These are phyloP conservation scores for Setophaga kirtlandii DNA, from an alignment of 2,113 vertebrate genomes.

Conservation along the genomic window DNA sequence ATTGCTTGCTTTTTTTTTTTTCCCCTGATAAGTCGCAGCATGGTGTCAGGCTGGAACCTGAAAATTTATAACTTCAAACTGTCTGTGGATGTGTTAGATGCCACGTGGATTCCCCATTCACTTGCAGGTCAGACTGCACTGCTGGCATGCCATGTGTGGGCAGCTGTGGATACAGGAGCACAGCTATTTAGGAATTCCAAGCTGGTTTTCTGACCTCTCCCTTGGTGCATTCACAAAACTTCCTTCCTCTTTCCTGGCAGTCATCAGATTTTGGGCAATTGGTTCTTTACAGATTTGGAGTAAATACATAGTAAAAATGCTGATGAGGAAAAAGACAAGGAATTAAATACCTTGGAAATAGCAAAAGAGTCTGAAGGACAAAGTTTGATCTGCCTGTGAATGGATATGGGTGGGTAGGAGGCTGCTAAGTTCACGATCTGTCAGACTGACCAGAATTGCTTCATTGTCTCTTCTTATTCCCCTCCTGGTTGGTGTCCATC, in stretches of 20 bases:
- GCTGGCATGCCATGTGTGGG: neutral
- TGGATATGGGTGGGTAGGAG: neutral
- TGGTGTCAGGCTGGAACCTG: slow-evolving; percentile 4
- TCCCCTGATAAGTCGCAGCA: neutral
- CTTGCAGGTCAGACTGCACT: neutral
- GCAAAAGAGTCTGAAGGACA: neutral
- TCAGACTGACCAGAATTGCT: slow-evolving; percentile 2
- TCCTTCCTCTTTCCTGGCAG: neutral
- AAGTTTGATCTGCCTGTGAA: neutral
- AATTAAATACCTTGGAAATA: neutral
- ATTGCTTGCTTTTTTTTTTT: neutral
- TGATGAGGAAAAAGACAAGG: neutral
- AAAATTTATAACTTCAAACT: neutral
- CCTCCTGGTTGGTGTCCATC: neutral
- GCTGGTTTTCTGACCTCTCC: neutral
- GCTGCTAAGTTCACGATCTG: neutral
- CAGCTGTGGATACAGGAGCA: neutral
- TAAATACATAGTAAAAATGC: neutral
- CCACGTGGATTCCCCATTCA: neutral
- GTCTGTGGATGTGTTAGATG: neutral
- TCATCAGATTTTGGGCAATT: neutral
- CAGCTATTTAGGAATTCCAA: neutral
- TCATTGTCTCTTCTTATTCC: slow-evolving; percentile 12
- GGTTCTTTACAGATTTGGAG: neutral
- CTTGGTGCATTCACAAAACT: neutral